Percentiles rank a stretch among this genome's conserved stretches.
phyloP scores from a whole-genome alignment of 2,888 invertebrate species.

The Salticus scenicus region DNA sequence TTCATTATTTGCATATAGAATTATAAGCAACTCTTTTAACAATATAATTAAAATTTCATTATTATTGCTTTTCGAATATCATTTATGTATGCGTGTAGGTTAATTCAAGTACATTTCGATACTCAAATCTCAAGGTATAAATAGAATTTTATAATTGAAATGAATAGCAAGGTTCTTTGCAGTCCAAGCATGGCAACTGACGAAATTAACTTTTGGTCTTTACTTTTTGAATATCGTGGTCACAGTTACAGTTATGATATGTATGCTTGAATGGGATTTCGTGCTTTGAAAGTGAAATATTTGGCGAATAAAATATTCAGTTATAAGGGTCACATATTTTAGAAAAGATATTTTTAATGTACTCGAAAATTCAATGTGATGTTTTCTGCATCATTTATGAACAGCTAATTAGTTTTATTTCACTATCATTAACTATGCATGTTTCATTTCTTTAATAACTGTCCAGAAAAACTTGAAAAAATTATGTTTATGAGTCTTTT shows the following conservation, averaged over 20 bases:
- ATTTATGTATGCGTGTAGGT: no score
- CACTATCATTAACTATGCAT: no score
- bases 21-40: no score
- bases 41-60: no score
- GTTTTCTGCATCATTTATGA: neutral
- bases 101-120: neutral
- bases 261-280: constrained; percentile 41
- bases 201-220: constrained; percentile 25
- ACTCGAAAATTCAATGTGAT: neutral
- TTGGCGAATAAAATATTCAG: neutral
- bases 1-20: no score
- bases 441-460: no score
- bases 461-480: no score
- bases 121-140: constrained; percentile 24
- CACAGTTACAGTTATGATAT: constrained; percentile 59
- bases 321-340: neutral
- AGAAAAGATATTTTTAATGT: neutral
- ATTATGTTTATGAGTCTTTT: no score
- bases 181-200: constrained; percentile 52
- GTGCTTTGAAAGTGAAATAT: constrained; percentile 51
- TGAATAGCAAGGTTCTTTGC: constrained; percentile 31
- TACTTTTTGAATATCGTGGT: constrained; percentile 35
- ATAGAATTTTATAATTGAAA: constrained; percentile 59
- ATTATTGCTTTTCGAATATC: no score
- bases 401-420: neutral